phyloP scores from a whole-genome alignment of 2,797 vertebrate genomes.

The Chanos chanos region DNA sequence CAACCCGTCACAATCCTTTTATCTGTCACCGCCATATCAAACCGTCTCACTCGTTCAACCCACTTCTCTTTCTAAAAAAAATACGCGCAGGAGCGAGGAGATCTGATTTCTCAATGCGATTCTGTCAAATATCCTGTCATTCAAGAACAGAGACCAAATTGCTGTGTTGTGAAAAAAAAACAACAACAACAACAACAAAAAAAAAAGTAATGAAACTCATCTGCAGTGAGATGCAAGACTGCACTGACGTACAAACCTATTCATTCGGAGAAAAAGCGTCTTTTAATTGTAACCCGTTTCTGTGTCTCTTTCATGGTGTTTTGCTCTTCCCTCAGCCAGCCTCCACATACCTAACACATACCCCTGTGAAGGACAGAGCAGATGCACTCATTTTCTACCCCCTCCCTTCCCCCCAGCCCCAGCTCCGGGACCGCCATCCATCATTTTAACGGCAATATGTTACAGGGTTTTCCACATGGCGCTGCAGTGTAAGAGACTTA shows the following conservation, averaged over 20 bases:
- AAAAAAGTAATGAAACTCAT: background rate
- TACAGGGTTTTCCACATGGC: slow-evolving; percentile 45
- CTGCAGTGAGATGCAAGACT: background rate
- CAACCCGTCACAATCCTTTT: slow-evolving; percentile 2
- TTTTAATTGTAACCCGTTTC: background rate
- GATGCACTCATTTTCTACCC: slow-evolving; percentile 39
- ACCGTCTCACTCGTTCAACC: slow-evolving; percentile 3
- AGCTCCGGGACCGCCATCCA: slow-evolving; percentile 44
- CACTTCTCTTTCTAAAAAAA: background rate
- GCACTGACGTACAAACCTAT: no score
- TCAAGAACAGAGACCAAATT: no score
- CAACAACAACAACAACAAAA: no score
- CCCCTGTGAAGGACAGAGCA: slow-evolving; percentile 47
- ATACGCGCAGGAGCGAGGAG: no score
- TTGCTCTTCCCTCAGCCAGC: background rate
- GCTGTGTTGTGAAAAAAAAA: no score
- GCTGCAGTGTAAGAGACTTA: slow-evolving; percentile 24
- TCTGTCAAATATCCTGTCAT: no score
- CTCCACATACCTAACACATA: slow-evolving; percentile 20
- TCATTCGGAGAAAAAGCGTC: no score
- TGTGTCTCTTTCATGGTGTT: background rate
- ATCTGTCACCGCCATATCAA: background rate
- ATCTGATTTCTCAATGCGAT: no score
- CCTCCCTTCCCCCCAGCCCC: slow-evolving; percentile 14
- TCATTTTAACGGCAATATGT: slow-evolving; percentile 45